Evolutionary conservation across 2,113 vertebrate genomes (phyloP).

Genomic region (Triplophysa dalaica): DNA sequence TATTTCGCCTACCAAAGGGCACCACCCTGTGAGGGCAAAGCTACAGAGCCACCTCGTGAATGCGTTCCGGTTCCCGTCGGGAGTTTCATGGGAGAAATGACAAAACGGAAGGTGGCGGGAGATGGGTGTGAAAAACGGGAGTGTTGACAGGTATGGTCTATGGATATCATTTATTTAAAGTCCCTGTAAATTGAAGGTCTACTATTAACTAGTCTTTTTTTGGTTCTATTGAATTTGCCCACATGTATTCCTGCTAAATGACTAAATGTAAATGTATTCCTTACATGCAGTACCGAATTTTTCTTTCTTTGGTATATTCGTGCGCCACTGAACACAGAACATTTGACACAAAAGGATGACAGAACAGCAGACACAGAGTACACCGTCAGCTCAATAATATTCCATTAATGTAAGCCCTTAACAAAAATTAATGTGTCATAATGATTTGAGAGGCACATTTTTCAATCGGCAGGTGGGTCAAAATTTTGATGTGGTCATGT

Average conservation of each 20-base stretch:
- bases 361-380: background rate
- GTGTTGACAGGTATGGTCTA: too few species aligned
- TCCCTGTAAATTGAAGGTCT: too few species aligned
- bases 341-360: background rate
- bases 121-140: too few species aligned
- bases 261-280: too few species aligned
- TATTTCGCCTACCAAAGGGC: too few species aligned
- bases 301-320: background rate
- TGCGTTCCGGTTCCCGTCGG: too few species aligned
- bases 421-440: slow-evolving; percentile 39
- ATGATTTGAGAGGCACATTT: slow-evolving; percentile 40
- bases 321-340: background rate
- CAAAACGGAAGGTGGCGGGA: too few species aligned
- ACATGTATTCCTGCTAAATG: background rate
- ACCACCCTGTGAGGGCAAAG: too few species aligned
- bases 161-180: too few species aligned
- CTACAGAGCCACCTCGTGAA: too few species aligned
- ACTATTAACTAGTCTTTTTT: too few species aligned
- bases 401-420: slow-evolving; percentile 20
- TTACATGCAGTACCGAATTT: background rate
- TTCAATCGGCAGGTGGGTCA: slow-evolving; percentile 53
- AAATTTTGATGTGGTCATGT: slow-evolving; percentile 44
- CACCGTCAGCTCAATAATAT: slow-evolving; percentile 26
- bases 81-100: too few species aligned
- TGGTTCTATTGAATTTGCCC: background rate